phyloP scores from a whole-genome alignment of 2,113 vertebrate genomes.

The Otis tarda region DNA sequence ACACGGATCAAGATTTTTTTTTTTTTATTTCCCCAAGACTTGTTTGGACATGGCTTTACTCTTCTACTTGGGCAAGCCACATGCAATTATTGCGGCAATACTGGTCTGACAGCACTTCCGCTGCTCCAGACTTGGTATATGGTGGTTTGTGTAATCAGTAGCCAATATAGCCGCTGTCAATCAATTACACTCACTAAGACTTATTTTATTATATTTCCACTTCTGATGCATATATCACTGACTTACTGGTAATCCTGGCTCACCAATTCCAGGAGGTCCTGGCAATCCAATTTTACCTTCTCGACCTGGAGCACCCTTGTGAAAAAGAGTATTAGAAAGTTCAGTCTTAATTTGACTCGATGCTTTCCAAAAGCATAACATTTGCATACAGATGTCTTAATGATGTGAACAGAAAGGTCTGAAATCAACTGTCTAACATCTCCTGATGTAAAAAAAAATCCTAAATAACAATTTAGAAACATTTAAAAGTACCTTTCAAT shows the following conservation, averaged over 20 bases:
- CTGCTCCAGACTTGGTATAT: neutral
- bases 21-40: neutral
- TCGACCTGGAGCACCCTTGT: conserved; percentile 83
- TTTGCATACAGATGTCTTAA: neutral
- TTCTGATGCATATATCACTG: neutral
- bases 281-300: conserved; percentile 79
- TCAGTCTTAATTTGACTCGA: neutral
- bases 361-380: neutral
- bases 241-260: conserved; percentile 85
- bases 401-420: neutral
- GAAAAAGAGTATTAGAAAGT: neutral
- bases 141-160: neutral
- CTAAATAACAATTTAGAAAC: neutral
- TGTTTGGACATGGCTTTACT: neutral
- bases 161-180: neutral
- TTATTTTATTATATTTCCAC: neutral
- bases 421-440: neutral
- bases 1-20: neutral
- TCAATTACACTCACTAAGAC: neutral
- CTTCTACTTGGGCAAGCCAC: neutral
- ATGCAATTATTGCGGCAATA: neutral
- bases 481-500: neutral
- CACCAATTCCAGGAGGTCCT: conserved; percentile 79
- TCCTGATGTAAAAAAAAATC: neutral
- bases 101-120: neutral